Percentiles rank a stretch among this genome's conserved stretches.
These are phyloP conservation scores for Tyto alba DNA, from an alignment of 2,113 vertebrate species.

Conservation along the genomic window DNA sequence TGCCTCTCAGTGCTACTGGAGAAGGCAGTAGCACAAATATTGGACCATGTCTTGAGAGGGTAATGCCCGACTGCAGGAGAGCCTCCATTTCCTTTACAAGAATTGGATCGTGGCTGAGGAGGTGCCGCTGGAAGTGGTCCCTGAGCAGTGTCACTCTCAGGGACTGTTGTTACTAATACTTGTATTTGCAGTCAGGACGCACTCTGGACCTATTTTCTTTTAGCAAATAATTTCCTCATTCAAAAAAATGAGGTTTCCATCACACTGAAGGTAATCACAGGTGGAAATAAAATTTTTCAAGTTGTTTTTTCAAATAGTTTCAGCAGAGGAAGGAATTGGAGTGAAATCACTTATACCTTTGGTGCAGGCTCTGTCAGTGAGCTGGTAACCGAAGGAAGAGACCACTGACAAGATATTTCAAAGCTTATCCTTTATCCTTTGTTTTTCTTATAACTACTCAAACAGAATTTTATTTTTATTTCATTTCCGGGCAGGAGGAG, in stretches of 20 bases:
- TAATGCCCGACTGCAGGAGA: background rate
- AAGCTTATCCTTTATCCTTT: background rate
- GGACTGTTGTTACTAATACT: background rate
- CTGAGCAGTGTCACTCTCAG: background rate
- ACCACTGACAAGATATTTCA: background rate
- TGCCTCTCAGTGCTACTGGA: background rate
- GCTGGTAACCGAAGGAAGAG: background rate
- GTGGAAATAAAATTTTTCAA: slow-evolving; percentile 29
- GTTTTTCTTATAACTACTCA: background rate
- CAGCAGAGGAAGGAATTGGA: slow-evolving; percentile 24
- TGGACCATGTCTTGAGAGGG: background rate
- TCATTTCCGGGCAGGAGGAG: background rate
- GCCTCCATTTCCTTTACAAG: background rate
- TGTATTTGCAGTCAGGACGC: background rate
- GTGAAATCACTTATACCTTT: background rate
- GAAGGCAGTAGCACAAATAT: background rate
- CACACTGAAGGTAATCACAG: background rate
- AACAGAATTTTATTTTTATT: background rate
- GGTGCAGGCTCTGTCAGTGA: background rate
- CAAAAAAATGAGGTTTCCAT: background rate
- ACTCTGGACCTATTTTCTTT: background rate
- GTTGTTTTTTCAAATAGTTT: slow-evolving; percentile 35
- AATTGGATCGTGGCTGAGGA: background rate
- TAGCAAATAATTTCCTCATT: background rate
- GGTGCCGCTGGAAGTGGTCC: background rate